These are phyloP conservation scores for Xiphorhynchus elegans DNA, from an alignment of 2,113 vertebrate genomes.

Conservation along the genomic window DNA sequence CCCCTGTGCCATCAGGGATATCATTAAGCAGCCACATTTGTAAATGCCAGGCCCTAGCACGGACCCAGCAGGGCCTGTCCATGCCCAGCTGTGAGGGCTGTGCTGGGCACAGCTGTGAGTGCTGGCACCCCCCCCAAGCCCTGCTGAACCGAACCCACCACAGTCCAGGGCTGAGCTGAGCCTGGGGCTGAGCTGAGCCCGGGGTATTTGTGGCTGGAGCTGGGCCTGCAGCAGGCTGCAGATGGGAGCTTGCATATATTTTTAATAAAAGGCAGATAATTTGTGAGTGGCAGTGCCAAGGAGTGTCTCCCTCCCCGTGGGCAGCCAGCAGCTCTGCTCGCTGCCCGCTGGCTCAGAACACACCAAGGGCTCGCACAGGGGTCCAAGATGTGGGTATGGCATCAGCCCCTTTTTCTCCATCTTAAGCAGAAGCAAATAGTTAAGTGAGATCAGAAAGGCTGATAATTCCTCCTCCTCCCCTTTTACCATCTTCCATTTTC, in stretches of 20 bases:
- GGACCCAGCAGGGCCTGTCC: too few relatives aligned
- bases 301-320: not conserved
- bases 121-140: not conserved
- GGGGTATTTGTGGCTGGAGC: not conserved
- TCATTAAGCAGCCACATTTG: not conserved
- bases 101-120: not conserved
- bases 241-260: not conserved
- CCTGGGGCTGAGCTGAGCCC: not conserved
- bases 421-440: not conserved
- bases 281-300: not conserved
- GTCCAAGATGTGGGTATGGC: accelerated
- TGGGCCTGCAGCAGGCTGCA: accelerated
- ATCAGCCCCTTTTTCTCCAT: accelerated
- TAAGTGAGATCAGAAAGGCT: not conserved
- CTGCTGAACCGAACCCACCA: accelerated
- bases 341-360: not conserved
- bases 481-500: not conserved
- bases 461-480: not conserved
- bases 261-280: not conserved
- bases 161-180: not conserved
- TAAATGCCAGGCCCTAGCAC: not conserved
- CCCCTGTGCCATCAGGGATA: not conserved
- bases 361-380: accelerated
- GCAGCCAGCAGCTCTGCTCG: not conserved
- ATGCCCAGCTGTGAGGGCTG: not conserved